Evolutionary conservation across 2,113 vertebrate genomes (phyloP).

Genomic region (Oreochromis tanganicae): DNA sequence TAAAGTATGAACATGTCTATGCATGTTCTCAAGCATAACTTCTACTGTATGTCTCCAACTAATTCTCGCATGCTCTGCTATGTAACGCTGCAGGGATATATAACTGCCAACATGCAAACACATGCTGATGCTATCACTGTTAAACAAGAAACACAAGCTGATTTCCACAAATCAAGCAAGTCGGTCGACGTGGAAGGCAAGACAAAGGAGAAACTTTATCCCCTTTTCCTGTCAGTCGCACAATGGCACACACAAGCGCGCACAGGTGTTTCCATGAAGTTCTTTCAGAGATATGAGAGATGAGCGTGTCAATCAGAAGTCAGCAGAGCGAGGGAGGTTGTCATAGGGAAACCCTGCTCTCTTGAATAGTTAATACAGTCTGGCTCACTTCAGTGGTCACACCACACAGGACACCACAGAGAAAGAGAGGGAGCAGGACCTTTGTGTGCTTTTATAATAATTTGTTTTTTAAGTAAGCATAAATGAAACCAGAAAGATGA

Average conservation of each 20-base stretch:
- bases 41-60: not conserved
- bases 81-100: not conserved
- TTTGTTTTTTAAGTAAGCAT: not conserved
- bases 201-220: conserved; percentile 41
- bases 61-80: not conserved
- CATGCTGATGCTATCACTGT: not conserved
- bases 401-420: conserved; percentile 47
- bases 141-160: not conserved
- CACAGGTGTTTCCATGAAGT: conserved; percentile 19
- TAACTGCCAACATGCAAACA: not conserved
- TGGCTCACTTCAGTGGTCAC: conserved; percentile 48
- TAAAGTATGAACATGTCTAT: not conserved
- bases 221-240: conserved; percentile 1
- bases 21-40: not conserved
- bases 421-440: not conserved
- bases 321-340: conserved; percentile 31
- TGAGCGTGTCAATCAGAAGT: conserved; percentile 58
- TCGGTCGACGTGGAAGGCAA: not conserved
- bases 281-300: conserved; percentile 38
- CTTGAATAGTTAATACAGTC: conserved; percentile 66
- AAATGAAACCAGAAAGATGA: not conserved
- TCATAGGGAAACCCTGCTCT: conserved; percentile 51
- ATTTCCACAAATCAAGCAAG: conserved; percentile 14
- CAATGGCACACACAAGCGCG: not conserved
- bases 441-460: not conserved